Percentiles rank a stretch among this genome's conserved stretches.
These are phyloP conservation scores for Lysandra bellargus DNA, from an alignment of 2,888 invertebrate species.

Conservation along the genomic window DNA sequence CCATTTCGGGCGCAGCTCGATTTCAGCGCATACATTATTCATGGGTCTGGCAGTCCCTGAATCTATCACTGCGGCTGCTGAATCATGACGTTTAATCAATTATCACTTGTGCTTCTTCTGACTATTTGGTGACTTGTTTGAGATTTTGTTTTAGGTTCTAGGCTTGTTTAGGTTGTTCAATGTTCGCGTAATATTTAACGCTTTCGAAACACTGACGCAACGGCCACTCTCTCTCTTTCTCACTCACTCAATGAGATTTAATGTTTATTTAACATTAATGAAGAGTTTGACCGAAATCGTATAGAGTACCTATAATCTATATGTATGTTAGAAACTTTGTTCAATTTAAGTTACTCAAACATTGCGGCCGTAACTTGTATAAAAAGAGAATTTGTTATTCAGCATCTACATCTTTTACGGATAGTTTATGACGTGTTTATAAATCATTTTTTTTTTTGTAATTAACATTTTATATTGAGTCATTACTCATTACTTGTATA, in stretches of 20 bases:
- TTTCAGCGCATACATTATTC: conserved; percentile 19
- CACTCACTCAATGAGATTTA: no score
- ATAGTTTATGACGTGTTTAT: no score
- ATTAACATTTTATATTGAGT: neutral
- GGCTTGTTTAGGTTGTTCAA: neutral
- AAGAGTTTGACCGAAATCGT: no score
- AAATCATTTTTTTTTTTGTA: no score
- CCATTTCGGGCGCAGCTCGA: conserved; percentile 8
- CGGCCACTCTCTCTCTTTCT: no score
- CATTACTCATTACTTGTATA: neutral
- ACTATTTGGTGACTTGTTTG: neutral
- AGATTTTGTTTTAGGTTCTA: neutral
- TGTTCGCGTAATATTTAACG: neutral
- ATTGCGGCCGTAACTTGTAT: no score
- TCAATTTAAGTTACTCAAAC: no score
- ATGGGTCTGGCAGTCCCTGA: neutral
- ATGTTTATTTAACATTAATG: no score
- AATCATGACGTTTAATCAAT: conserved; percentile 21
- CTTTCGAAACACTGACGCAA: neutral
- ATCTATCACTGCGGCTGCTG: conserved; percentile 11
- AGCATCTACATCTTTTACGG: neutral
- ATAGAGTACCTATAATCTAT: no score
- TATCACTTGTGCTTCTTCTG: conserved; percentile 5
- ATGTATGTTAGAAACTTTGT: no score
- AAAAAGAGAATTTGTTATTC: no score